A percentile compares a stretch with the other conserved stretches of the same genome.
phyloP scores from a whole-genome alignment of 2,797 vertebrate species.

The Heterohyrax brucei region DNA sequence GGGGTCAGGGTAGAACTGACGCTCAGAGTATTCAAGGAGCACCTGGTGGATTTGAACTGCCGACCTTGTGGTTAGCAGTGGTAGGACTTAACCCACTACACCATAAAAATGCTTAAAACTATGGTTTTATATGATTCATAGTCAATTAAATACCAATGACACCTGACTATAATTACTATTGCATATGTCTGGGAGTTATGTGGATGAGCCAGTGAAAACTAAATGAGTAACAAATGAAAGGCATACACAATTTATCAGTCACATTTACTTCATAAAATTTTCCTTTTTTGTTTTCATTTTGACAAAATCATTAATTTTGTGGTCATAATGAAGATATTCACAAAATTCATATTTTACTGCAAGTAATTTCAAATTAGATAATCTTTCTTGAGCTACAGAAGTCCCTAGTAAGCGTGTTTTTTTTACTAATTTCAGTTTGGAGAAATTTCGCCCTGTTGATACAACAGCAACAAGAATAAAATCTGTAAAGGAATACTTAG shows the following conservation, averaged over 20 bases:
- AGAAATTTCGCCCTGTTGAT: neutral
- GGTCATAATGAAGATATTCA: conserved; percentile 4
- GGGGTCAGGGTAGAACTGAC: too few species aligned
- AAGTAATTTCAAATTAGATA: conserved; percentile 24
- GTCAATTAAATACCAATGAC: conserved; percentile 45
- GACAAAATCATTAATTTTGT: conserved; percentile 17
- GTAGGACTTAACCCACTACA: too few species aligned
- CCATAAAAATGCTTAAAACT: neutral
- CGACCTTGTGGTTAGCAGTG: too few species aligned
- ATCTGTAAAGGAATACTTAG: neutral
- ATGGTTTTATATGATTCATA: conserved; percentile 25
- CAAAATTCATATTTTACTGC: neutral
- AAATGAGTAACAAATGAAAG: conserved; percentile 1
- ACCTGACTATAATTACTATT: conserved; percentile 38
- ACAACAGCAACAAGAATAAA: conserved; percentile 6
- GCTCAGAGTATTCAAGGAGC: too few species aligned
- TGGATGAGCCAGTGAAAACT: neutral
- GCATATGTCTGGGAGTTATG: neutral
- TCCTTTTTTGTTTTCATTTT: neutral
- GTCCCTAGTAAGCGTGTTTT: neutral
- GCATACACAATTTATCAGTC: neutral
- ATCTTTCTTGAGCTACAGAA: neutral
- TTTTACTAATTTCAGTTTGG: conserved; percentile 34
- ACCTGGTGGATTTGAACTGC: too few species aligned
- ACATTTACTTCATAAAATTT: neutral